Percentiles rank a stretch among this genome's conserved stretches.
Evolutionary conservation across 2,113 vertebrate species (phyloP).

Genomic region (Poicephalus meyeri): DNA sequence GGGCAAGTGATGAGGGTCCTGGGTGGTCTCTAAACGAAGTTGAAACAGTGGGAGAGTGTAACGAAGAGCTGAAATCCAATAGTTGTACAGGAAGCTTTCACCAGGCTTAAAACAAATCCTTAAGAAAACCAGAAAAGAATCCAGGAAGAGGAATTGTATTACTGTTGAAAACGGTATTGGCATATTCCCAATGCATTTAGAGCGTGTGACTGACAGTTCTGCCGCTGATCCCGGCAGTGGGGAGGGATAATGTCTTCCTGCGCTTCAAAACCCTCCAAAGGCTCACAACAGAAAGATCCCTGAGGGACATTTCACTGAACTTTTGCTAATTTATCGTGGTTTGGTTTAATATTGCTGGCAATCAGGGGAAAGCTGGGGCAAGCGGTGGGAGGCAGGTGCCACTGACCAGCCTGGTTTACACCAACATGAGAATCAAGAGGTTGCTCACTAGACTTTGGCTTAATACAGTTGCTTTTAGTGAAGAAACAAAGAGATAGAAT

Average conservation of each 20-base stretch:
- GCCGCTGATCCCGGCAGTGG: neutral
- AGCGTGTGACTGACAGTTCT: conserved; percentile 23
- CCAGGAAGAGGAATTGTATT: conserved; percentile 61
- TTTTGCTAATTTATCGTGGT: neutral
- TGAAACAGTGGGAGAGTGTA: conserved; percentile 31
- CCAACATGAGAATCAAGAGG: too few species aligned
- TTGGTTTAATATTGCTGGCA: neutral
- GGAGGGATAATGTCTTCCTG: neutral
- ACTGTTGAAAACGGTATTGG: conserved; percentile 53
- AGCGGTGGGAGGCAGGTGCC: neutral
- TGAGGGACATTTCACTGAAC: neutral
- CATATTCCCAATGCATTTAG: conserved; percentile 23
- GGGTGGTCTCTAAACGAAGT: conserved; percentile 35
- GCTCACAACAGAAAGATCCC: neutral
- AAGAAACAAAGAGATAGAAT: neutral
- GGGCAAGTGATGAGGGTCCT: conserved; percentile 7
- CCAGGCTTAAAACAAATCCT: conserved; percentile 59
- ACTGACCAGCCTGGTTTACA: neutral
- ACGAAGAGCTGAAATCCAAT: conserved; percentile 59
- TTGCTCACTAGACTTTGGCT: accelerated
- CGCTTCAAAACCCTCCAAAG: neutral
- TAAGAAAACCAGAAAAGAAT: conserved; percentile 57
- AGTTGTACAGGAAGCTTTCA: conserved; percentile 59
- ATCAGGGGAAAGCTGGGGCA: neutral
- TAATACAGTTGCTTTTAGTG: neutral